A percentile compares a stretch with the other conserved stretches of the same genome.
Conservation (phyloP, 2,797 vertebrate species). For the Anas bernieri region DNA sequence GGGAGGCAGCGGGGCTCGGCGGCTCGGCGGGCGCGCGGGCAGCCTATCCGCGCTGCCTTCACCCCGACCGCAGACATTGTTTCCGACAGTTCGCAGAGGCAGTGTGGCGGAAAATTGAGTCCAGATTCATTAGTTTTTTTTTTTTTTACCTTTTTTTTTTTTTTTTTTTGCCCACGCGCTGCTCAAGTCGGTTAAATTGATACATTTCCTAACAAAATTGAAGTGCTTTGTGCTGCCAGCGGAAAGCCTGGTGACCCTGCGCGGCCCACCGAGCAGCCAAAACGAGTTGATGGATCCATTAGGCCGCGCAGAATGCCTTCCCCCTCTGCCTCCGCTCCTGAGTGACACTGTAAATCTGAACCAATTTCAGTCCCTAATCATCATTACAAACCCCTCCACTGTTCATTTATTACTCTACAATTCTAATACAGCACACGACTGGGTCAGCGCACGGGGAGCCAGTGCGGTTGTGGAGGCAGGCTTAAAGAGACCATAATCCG, state of each 20-base stretch:
- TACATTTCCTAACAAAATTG: conserved; percentile 99
- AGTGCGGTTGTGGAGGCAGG: conserved; percentile 77
- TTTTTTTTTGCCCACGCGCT: conserved; percentile 74
- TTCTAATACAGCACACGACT: conserved; percentile 89
- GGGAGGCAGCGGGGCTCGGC: conserved; percentile 85
- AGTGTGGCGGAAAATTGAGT: conserved; percentile 99
- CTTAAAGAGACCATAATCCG: conserved; percentile 79
- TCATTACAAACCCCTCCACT: conserved; percentile 99
- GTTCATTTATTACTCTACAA: conserved; percentile 96
- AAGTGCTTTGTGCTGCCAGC: conserved; percentile 99
- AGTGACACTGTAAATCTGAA: conserved; percentile 99
- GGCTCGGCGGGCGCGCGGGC: conserved; percentile 79
- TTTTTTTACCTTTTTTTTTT: neutral
- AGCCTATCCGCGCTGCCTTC: conserved; percentile 91
- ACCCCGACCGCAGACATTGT: conserved; percentile 96
- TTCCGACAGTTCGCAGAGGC: conserved; percentile 97
- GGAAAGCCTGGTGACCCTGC: conserved; percentile 99
- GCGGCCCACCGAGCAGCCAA: conserved; percentile 98
- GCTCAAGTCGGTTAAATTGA: conserved; percentile 99
- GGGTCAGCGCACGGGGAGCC: conserved; percentile 82
- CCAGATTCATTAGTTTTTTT: conserved; percentile 99
- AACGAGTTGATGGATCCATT: conserved; percentile 99
- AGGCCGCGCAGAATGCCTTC: conserved; percentile 96
- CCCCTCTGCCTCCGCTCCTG: conserved; percentile 89
- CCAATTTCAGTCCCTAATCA: conserved; percentile 99